These are phyloP conservation scores for Chaunax sp. DNA, from an alignment of 2,797 vertebrate genomes.

Conservation along the genomic window DNA sequence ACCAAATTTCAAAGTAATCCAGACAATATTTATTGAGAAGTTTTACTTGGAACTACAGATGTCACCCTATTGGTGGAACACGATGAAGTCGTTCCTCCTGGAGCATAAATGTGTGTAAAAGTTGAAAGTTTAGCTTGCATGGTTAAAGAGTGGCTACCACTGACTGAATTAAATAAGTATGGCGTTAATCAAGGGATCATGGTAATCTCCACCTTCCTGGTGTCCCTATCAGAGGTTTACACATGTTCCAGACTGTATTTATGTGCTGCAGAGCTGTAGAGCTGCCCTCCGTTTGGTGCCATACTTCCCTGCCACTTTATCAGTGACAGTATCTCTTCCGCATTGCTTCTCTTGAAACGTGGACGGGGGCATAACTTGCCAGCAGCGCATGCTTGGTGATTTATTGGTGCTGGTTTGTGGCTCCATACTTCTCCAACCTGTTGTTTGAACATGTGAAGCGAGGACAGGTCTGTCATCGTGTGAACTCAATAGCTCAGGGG, in stretches of 20 bases:
- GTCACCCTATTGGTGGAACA: neutral
- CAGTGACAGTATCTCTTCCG: conserved; percentile 63
- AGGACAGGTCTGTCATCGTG: conserved; percentile 53
- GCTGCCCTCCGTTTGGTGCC: conserved; percentile 40
- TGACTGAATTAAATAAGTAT: no score
- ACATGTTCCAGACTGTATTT: conserved; percentile 52
- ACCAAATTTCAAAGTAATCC: neutral
- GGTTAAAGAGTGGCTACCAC: no score
- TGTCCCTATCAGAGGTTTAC: conserved; percentile 53
- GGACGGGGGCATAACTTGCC: conserved; percentile 24
- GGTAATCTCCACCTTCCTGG: conserved; percentile 34
- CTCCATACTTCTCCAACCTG: conserved; percentile 53
- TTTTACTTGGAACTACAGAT: neutral
- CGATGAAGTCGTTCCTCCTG: no score
- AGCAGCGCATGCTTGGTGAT: conserved; percentile 55
- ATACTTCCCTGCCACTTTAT: conserved; percentile 55
- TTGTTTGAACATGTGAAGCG: conserved; percentile 52
- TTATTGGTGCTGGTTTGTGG: conserved; percentile 56
- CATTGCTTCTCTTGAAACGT: conserved; percentile 54
- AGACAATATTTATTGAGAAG: neutral
- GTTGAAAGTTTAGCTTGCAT: no score
- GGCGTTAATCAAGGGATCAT: neutral
- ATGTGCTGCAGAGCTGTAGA: conserved; percentile 52
- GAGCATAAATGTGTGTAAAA: no score
- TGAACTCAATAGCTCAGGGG: conserved; percentile 46